phyloP scores from a whole-genome alignment of 2,888 invertebrate genomes.

The Brenthis hecate region DNA sequence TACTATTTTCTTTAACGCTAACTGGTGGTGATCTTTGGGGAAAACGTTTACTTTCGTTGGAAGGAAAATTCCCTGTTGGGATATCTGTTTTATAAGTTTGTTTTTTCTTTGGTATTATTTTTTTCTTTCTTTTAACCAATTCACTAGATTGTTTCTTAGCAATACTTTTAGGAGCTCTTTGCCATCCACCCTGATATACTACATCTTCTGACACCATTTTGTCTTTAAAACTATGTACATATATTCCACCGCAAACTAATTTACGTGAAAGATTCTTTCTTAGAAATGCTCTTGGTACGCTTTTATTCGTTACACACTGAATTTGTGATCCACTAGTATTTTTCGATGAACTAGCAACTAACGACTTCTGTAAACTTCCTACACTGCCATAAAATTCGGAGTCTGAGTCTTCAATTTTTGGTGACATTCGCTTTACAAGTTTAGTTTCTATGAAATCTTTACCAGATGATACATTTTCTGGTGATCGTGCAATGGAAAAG shows the following conservation, averaged over 20 bases:
- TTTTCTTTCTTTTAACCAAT: conserved; percentile 12
- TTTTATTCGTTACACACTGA: conserved; percentile 39
- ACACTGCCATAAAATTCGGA: conserved; percentile 46
- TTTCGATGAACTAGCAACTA: conserved; percentile 32
- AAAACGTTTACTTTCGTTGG: conserved; percentile 4
- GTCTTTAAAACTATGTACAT: conserved; percentile 69
- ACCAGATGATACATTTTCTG: background rate
- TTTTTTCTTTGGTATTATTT: conserved; percentile 19
- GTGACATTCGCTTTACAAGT: conserved; percentile 40
- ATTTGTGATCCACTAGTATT: conserved; percentile 44
- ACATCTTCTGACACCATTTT: conserved; percentile 64
- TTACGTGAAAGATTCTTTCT: conserved; percentile 47
- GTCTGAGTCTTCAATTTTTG: conserved; percentile 47
- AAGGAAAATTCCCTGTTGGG: background rate
- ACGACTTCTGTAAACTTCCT: conserved; percentile 28
- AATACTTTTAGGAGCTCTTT: conserved; percentile 47
- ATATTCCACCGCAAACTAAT: conserved; percentile 62
- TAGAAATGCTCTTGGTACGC: conserved; percentile 37
- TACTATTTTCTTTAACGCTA: conserved; percentile 12
- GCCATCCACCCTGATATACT: conserved; percentile 73
- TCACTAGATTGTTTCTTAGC: conserved; percentile 44
- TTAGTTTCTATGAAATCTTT: conserved; percentile 43
- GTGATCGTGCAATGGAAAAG: conserved; percentile 35
- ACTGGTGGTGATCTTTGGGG: conserved; percentile 7
- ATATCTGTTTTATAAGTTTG: background rate